Evolutionary conservation across 2,113 vertebrate species (phyloP), one percentile per base, ranked within the genome.

Genomic region (Thalassoma bifasciatum): DNA sequence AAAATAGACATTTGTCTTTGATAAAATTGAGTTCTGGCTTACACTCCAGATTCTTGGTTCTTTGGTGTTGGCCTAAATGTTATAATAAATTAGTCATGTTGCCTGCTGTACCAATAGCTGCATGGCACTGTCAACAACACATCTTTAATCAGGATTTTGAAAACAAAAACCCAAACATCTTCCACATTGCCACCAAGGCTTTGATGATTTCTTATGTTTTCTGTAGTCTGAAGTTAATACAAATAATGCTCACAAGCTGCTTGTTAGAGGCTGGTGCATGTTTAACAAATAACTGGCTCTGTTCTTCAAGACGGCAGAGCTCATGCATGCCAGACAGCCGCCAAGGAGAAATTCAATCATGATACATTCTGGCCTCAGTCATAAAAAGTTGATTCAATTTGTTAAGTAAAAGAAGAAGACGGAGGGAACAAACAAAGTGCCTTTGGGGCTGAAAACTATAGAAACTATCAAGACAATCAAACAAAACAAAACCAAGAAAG

Each of bases 1-100:
- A 81, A 86, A 77, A 76, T 19, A 70, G 74, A 76, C 62, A 62
- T 82, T 69, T 66, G 46, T 76, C 62, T 64, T 46, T 36, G 56
- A 79, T 81, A 22, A 62, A 52, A 66, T 79, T 71, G 60, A 12
- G 59, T 50, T 59, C 53, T 69, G 66, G 76, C 66, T 76, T 81
- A 50, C 36, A 72, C 61, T 81, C 58, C 10, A 72, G 38, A 37
- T 56, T 63, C 80, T 66, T 57, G 63, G 46, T 47, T 79, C 61
- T 85, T 81, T 63, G 67, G 70, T 19, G 70, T 71, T 79, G 58
- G 72, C 36, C 30, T 58, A 51, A 72, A 63, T 16, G 67, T 36
- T 62, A 34, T 70, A 65, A 85, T 81, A 60, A 62, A 71, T 77
- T 66, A 47, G 26, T 81, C 74, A 68, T 50, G 60, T 68, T 56